Evolutionary conservation across 1,140 invertebrate genomes (phyloP), one percentile per base, ranked within the genome.

Genomic region (Ooceraea biroi): DNA sequence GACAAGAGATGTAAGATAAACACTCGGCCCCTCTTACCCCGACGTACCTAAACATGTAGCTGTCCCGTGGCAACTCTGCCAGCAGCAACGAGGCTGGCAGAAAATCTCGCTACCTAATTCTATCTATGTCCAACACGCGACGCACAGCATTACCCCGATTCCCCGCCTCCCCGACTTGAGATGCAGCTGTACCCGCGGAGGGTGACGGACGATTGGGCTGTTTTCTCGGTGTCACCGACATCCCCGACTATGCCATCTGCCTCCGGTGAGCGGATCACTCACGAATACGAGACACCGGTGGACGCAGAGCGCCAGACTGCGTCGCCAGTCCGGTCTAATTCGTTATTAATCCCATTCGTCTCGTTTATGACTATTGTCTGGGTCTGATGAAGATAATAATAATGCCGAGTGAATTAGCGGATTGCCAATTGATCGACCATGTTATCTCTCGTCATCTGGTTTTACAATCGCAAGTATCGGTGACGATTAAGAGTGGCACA

Each of bases 101-200:
- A 41, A n/a, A 19, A 48, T 60, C 55, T 17, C 58, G 12, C 36
- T 27, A 14, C 55, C 25, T 65, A 65, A 55, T 52, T 77, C 46
- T 25, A 27, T 66, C 61, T 25, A 25, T n/a, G 8, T n/a, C 14
- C 46, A 10, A 11, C 3, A 3, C 19, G 17, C 25, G 12, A 12
- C 55, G 5, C 55, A 4, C 11, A 46, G 17, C 22, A 44, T 77
- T 25, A 36, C 3, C 30, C 41, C 25, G 57, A 22, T 25, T 25
- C 57, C 12, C 61, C 36, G 41, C 41, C 57, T 7, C 61, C n/a
- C 55, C 25, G 22, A 41, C 10, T 46, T 41, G 46, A n/a, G 19
- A 41, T 41, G 48, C 74, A 77, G 74, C 74, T 77, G 60, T n/a
- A 77, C 19, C 66, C 61, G n/a, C 60, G 74, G 52, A 76, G 48